phyloP scores from a whole-genome alignment of 2,797 vertebrate species.

The Tragelaphus eurycerus region DNA sequence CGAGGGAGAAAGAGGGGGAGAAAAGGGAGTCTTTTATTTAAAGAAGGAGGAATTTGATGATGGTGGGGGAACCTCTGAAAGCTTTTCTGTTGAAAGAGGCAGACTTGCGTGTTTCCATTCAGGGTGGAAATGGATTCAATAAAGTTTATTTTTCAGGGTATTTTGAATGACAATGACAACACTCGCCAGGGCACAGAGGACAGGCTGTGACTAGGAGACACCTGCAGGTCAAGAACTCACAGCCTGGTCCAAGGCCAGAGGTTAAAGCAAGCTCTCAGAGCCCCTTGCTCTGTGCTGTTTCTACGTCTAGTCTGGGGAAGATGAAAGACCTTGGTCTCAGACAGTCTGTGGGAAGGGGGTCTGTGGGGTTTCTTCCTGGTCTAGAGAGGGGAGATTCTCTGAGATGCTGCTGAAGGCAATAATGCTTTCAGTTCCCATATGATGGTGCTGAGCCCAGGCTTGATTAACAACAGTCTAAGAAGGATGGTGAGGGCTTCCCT shows the following conservation, averaged over 20 bases:
- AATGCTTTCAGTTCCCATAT: not conserved
- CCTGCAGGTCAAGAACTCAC: not conserved
- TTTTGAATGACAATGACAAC: conserved; percentile 55
- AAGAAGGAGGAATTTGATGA: conserved; percentile 54
- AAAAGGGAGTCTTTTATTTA: conserved; percentile 63
- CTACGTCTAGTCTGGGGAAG: not conserved
- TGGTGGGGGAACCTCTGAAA: not conserved
- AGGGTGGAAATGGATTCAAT: conserved; percentile 47
- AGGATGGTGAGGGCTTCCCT: not conserved
- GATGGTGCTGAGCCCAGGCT: not conserved
- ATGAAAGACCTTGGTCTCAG: not conserved
- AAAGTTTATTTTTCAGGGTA: conserved; percentile 46
- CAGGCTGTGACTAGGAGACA: not conserved
- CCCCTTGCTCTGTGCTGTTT: not conserved
- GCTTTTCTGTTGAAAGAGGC: conserved; percentile 65
- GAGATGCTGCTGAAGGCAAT: not conserved
- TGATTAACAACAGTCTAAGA: not conserved
- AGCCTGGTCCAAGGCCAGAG: not conserved
- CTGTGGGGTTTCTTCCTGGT: not conserved
- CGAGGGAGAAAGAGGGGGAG: not conserved
- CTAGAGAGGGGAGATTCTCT: not conserved
- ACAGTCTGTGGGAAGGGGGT: fast-evolving
- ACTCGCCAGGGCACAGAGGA: not conserved
- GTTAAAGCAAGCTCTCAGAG: not conserved
- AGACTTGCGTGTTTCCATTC: conserved; percentile 66